Percentiles rank a stretch among this genome's conserved stretches.
Evolutionary conservation across 2,888 invertebrate genomes (phyloP).

Genomic region (Aspidiotus rigidus): DNA sequence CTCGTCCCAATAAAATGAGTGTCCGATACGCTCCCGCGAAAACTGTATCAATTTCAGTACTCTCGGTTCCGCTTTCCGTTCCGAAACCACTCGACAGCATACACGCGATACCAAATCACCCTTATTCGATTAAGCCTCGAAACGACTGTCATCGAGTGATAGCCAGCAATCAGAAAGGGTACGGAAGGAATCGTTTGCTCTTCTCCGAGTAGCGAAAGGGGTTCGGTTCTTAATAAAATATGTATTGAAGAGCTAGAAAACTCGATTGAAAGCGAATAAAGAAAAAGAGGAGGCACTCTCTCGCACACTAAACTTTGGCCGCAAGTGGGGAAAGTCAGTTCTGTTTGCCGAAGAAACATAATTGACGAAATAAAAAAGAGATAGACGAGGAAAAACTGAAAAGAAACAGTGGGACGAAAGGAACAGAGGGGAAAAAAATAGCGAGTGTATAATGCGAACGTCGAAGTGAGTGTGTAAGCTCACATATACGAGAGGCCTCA

Average conservation of each 20-base stretch:
- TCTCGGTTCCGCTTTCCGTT: constrained; percentile 7
- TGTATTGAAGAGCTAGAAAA: constrained; percentile 20
- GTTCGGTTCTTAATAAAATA: constrained; percentile 32
- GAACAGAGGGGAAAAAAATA: background rate
- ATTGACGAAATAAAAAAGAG: constrained; percentile 4
- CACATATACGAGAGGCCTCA: background rate
- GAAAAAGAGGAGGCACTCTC: background rate
- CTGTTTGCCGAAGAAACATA: constrained; percentile 1
- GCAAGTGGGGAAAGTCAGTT: background rate
- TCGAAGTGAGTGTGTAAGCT: background rate
- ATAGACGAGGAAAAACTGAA: background rate
- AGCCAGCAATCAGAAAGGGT: background rate
- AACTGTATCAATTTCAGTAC: constrained; percentile 11
- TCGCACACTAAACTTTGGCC: background rate
- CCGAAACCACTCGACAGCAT: background rate
- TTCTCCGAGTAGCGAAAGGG: constrained; percentile 28
- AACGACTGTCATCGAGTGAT: constrained; percentile 12
- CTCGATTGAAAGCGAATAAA: constrained; percentile 2
- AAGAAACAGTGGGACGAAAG: background rate
- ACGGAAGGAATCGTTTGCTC: constrained; percentile 25
- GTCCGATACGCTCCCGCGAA: background rate
- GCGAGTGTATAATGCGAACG: background rate
- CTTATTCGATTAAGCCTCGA: constrained; percentile 4
- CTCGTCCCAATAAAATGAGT: background rate
- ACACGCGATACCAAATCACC: constrained; percentile 2